Conservation (phyloP, 2,113 vertebrate species). For the Candoia aspera region DNA sequence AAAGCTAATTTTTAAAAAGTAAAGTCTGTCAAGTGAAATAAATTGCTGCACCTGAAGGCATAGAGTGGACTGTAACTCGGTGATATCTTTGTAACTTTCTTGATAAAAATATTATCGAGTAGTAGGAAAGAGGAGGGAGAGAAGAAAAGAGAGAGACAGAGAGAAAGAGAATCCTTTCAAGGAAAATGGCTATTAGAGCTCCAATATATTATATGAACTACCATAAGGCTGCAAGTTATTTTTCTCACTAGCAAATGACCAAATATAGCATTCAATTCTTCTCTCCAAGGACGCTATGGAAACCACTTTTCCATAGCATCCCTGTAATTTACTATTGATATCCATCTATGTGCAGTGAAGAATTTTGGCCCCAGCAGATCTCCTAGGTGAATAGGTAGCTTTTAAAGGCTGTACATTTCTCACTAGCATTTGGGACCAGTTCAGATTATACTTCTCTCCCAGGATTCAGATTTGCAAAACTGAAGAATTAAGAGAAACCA, state of each 20-base stretch:
- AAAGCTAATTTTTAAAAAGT: conserved; percentile 19
- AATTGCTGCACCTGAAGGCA: neutral
- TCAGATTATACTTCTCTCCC: neutral
- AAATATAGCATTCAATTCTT: neutral
- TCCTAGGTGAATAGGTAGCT: neutral
- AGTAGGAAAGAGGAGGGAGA: neutral
- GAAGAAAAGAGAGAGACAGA: neutral
- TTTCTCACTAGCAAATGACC: neutral
- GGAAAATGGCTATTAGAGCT: neutral
- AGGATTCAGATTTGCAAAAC: neutral
- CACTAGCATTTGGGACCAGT: neutral
- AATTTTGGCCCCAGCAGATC: neutral
- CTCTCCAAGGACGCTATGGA: neutral
- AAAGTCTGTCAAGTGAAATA: conserved; percentile 25
- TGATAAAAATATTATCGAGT: neutral
- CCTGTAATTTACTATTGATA: neutral
- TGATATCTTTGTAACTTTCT: neutral
- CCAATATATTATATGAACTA: neutral
- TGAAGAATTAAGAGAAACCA: neutral
- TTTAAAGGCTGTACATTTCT: neutral
- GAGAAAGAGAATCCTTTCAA: neutral
- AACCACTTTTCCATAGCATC: neutral
- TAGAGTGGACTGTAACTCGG: neutral
- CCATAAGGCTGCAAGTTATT: neutral
- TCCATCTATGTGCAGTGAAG: neutral